Evolutionary conservation across 2,797 vertebrate genomes (phyloP).

Genomic region (Hylomyscus alleni): DNA sequence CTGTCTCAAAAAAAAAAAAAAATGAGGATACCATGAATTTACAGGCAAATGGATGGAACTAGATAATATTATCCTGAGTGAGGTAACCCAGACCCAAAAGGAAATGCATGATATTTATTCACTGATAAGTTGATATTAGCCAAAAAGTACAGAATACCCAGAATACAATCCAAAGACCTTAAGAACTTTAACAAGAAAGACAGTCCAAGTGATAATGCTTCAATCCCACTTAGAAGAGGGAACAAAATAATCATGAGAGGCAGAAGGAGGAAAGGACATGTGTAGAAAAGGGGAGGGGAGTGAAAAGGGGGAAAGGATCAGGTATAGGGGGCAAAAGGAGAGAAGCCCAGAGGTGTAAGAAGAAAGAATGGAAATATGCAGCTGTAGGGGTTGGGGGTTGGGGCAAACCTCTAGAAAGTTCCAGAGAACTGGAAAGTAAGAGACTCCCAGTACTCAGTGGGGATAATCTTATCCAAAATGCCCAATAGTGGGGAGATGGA

Average conservation of each 20-base stretch:
- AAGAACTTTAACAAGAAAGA: neutral
- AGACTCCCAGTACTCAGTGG: neutral
- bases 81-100: neutral
- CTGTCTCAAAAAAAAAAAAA: too few relatives aligned
- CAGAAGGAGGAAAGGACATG: neutral
- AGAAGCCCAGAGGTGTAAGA: neutral
- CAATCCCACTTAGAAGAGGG: neutral
- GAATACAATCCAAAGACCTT: neutral
- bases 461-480: neutral
- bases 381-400: neutral
- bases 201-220: neutral
- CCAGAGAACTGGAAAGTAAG: neutral
- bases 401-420: neutral
- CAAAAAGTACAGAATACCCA: neutral
- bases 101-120: neutral
- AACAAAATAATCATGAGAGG: neutral
- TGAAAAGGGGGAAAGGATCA: too few relatives aligned
- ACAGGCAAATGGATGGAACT: neutral
- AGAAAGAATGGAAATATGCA: neutral
- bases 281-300: neutral
- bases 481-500: neutral
- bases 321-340: neutral
- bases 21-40: too few relatives aligned
- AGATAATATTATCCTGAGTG: neutral
- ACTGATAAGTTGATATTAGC: neutral